These are phyloP conservation scores for Teleogryllus oceanicus DNA, from an alignment of 2,888 invertebrate genomes.

Conservation along the genomic window DNA sequence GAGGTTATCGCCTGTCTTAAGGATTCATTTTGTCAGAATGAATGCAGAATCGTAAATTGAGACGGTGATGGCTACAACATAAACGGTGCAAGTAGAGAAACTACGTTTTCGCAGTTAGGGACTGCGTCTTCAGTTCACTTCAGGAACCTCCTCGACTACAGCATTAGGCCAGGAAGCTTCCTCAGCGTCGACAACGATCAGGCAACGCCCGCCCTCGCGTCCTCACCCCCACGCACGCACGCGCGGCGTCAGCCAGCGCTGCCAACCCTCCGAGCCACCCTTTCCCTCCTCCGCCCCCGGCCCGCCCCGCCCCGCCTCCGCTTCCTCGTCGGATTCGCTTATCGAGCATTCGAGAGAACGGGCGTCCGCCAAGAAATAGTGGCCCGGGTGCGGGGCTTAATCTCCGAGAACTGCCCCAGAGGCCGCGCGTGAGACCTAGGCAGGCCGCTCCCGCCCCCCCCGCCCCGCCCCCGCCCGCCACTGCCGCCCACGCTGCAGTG, in stretches of 20 bases:
- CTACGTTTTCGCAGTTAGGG: too few species aligned
- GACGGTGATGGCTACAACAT: too few species aligned
- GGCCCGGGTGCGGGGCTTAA: background rate
- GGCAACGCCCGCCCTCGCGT: too few species aligned
- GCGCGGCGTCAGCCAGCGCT: background rate
- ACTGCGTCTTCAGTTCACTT: too few species aligned
- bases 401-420: background rate
- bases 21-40: too few species aligned
- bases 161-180: too few species aligned
- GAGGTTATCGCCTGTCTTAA: too few species aligned
- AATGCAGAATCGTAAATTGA: too few species aligned
- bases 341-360: background rate
- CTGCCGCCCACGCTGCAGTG: background rate
- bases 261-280: background rate
- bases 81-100: too few species aligned
- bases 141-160: too few species aligned
- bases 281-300: background rate
- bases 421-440: background rate
- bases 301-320: background rate
- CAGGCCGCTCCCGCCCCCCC: background rate
- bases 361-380: background rate
- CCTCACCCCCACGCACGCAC: background rate
- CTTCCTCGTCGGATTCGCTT: background rate
- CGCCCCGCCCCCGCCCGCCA: background rate
- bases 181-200: too few species aligned